Conservation (phyloP, 2,888 invertebrate species). For the Listrodromus nycthemerus region DNA sequence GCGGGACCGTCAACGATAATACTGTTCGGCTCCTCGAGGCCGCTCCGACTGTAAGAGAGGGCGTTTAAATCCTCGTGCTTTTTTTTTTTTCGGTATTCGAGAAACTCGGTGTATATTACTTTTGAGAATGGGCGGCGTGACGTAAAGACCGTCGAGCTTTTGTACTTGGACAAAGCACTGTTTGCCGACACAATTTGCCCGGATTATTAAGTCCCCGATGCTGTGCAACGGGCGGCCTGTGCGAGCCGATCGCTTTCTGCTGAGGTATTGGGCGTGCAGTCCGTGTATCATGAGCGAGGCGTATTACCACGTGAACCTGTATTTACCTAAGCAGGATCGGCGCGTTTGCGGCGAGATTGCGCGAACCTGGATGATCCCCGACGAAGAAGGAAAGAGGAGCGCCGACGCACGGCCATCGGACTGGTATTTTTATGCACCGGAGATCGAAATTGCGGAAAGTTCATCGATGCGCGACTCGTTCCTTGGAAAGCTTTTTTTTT, state of each 20-base stretch:
- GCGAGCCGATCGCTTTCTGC: slow-evolving; percentile 13
- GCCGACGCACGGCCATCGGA: no score
- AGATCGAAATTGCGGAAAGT: no score
- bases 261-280: neutral
- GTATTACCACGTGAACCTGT: neutral
- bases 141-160: slow-evolving; percentile 81
- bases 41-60: neutral
- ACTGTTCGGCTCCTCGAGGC: slow-evolving; percentile 28
- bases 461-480: no score
- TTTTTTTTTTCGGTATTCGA: slow-evolving; percentile 45
- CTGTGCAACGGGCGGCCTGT: neutral
- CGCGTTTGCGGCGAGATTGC: neutral
- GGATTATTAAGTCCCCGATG: slow-evolving; percentile 73
- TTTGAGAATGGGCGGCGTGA: slow-evolving; percentile 83
- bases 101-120: slow-evolving; percentile 84
- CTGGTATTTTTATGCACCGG: no score
- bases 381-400: no score
- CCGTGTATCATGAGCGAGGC: slow-evolving; percentile 3
- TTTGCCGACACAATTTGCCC: slow-evolving; percentile 83
- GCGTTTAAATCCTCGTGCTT: slow-evolving; percentile 54
- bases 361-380: neutral
- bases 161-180: slow-evolving; percentile 79
- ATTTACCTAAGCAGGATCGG: neutral
- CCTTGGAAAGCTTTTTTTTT: no score
- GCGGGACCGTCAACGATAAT: slow-evolving; percentile 59